Conservation (phyloP, 2,113 vertebrate species). For the Anoplopoma fimbria region DNA sequence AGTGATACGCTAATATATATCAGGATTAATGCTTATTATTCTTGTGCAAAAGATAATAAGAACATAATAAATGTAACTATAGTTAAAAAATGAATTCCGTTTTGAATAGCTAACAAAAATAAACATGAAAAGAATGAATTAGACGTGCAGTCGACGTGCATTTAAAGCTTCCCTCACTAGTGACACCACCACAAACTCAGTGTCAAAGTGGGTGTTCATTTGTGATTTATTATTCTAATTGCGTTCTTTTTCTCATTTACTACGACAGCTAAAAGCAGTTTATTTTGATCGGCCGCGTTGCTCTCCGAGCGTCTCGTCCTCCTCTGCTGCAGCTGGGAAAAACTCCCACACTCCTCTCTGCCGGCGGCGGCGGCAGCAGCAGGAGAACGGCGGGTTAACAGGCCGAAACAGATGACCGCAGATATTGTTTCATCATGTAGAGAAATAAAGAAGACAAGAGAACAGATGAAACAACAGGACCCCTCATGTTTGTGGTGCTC, state of each 20-base stretch:
- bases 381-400: conserved; percentile 29
- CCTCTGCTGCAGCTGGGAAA: conserved; percentile 36
- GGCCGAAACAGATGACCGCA: conserved; percentile 7
- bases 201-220: neutral
- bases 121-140: neutral
- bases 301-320: conserved; percentile 3
- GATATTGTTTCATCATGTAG: conserved; percentile 30
- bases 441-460: conserved; percentile 10
- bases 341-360: conserved; percentile 62
- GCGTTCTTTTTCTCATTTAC: neutral
- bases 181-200: neutral
- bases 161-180: neutral
- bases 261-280: neutral
- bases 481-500: neutral
- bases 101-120: neutral
- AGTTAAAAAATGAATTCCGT: too few species aligned
- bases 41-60: neutral
- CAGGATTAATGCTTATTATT: neutral
- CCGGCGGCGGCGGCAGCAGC: conserved; percentile 25
- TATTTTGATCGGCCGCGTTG: neutral
- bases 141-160: neutral
- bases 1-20: neutral
- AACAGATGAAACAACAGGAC: neutral
- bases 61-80: neutral
- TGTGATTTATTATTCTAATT: neutral